These are phyloP conservation scores for Campylomormyrus numenius DNA, from an alignment of 2,113 vertebrate species.

Conservation along the genomic window DNA sequence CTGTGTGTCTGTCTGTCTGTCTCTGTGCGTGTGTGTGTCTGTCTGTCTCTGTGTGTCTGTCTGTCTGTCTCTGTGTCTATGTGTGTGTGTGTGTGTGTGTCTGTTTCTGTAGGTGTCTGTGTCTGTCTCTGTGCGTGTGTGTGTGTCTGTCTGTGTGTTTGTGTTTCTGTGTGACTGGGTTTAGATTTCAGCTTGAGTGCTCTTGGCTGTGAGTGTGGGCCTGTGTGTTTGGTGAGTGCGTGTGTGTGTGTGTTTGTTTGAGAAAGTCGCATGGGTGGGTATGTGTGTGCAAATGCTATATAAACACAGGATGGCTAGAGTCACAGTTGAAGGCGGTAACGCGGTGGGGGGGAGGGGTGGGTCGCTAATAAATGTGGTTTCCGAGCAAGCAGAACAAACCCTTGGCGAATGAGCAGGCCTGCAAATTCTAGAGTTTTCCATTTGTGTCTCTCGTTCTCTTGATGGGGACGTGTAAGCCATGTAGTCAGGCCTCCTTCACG, in stretches of 20 bases:
- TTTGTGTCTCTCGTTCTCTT: neutral
- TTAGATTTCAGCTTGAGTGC: neutral
- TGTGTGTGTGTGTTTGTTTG: neutral
- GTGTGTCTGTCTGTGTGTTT: neutral
- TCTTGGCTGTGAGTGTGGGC: neutral
- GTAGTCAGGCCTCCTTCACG: neutral
- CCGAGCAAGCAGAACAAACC: neutral
- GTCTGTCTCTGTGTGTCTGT: no score
- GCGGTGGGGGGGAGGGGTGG: neutral
- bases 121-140: neutral
- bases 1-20: no score
- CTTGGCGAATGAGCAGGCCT: constrained; percentile 41
- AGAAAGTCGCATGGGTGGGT: neutral
- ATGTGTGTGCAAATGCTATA: neutral
- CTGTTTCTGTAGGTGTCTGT: no score
- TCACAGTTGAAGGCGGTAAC: neutral
- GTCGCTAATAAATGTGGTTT: constrained; percentile 39
- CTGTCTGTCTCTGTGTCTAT: neutral
- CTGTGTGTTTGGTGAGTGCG: neutral
- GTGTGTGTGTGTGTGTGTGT: no score
- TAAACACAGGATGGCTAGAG: neutral
- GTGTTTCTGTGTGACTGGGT: neutral
- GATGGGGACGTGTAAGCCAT: neutral
- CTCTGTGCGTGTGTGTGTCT: no score
- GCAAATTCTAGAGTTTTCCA: constrained; percentile 41